Evolutionary conservation across 2,888 invertebrate genomes (phyloP), one percentile per base, ranked within the genome.

Genomic region (Calameuta filiformis): DNA sequence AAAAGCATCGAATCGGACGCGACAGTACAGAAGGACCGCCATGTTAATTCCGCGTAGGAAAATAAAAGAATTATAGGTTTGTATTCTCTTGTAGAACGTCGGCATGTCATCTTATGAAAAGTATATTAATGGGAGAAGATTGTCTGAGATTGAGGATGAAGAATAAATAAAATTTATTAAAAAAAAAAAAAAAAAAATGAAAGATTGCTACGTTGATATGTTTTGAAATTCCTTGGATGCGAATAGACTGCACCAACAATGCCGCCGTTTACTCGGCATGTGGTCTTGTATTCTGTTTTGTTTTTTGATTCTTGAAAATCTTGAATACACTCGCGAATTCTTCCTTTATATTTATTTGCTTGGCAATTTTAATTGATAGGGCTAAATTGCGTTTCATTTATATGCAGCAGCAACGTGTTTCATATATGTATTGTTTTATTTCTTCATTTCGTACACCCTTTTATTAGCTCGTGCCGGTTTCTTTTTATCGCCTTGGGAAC

Each of bases 321-420:
- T 9, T 1, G 23, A 56, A 56, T 23, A 9, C 23, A 9, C 56
- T 23, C 23, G 23, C 23, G 23, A 9, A 56, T 71, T 71, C 34
- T 71, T 34, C 12, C 15, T 34, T 11, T 12, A 71, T 71, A 71
- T 79, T 81, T 78, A 74, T 77, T 79, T 79, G 68, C 73, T 75
- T 75, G 40, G 31, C 76, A 79, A 82, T 83, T 82, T 82, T 85
- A 85, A 85, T 85, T 83, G 80, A 81, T 79, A 77, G 78, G 75
- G 80, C 79, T 83, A 83, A 85, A 84, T 84, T 82, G 79, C 79
- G 35, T 77, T 34, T 77, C 77, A 80, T 83, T 83, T 83, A 80
- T 82, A 83, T 83, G 77, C 80, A 78, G 56, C 33, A 1, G 31
- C 71, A 15, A 71, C 71, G 71, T 34, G 71, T 34, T 30, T 31